phyloP scores from a whole-genome alignment of 2,888 invertebrate species.

The Drosophila kokeensis region DNA sequence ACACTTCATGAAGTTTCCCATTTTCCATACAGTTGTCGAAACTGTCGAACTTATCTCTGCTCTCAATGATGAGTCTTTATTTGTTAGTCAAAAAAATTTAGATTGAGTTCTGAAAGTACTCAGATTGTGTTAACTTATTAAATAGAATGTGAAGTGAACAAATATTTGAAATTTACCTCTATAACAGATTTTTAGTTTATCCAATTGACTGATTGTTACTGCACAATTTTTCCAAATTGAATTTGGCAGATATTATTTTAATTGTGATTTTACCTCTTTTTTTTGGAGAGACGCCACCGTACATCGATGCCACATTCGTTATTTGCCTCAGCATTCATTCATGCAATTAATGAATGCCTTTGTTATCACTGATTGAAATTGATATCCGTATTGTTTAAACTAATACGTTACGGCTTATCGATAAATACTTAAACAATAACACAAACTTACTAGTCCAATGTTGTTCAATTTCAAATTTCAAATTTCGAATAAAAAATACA shows the following conservation, averaged over 20 bases:
- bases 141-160: neutral
- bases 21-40: constrained; percentile 22
- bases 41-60: constrained; percentile 23
- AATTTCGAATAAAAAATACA: constrained; percentile 19
- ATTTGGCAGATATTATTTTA: neutral
- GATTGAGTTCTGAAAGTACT: neutral
- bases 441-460: constrained; percentile 7
- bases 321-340: constrained; percentile 19
- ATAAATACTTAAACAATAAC: constrained; percentile 52
- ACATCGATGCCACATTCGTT: constrained; percentile 3
- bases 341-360: constrained; percentile 42
- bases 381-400: constrained; percentile 41
- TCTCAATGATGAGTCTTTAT: neutral
- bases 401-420: constrained; percentile 39
- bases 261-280: neutral
- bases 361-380: constrained; percentile 46
- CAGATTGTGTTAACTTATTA: neutral
- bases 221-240: neutral
- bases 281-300: neutral
- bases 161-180: neutral
- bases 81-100: neutral
- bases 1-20: constrained; percentile 4
- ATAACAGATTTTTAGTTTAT: neutral
- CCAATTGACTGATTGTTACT: neutral
- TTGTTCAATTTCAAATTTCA: constrained; percentile 33